A percentile compares a stretch with the other conserved stretches of the same genome.
Conservation (phyloP, 2,888 invertebrate species). For the Cerastis leucographa region DNA sequence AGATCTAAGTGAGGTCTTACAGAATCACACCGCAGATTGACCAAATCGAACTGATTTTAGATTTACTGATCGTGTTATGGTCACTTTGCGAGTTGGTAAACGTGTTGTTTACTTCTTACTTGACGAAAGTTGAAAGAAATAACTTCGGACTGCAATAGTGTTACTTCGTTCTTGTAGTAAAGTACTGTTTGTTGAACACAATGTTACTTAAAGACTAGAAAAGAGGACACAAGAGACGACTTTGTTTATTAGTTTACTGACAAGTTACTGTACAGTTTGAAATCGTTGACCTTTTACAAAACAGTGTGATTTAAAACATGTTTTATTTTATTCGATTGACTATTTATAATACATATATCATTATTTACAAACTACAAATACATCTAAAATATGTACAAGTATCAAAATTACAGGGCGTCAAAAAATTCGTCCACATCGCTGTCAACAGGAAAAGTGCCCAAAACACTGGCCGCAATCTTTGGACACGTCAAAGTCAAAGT, state of each 20-base stretch:
- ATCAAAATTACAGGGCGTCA: no score
- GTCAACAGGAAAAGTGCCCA: no score
- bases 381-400: no score
- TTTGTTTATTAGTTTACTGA: slow-evolving; percentile 2
- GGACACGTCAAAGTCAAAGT: no score
- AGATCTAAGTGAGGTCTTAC: no score
- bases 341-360: no score
- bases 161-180: slow-evolving; percentile 9
- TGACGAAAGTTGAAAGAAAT: slow-evolving; percentile 9
- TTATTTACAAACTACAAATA: no score
- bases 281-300: neutral
- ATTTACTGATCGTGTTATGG: neutral
- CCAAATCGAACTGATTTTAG: neutral
- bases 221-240: neutral
- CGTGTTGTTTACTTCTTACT: slow-evolving; percentile 19
- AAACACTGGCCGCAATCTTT: no score
- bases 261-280: slow-evolving; percentile 1
- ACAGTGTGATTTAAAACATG: no score
- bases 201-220: slow-evolving; percentile 8
- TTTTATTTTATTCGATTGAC: no score
- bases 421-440: no score
- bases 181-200: slow-evolving; percentile 3
- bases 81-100: slow-evolving; percentile 17
- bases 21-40: no score
- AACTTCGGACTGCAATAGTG: slow-evolving; percentile 15